Percentiles rank a stretch among this genome's conserved stretches.
Evolutionary conservation across 1,140 invertebrate genomes (phyloP).

Genomic region (Meteorus sp.): DNA sequence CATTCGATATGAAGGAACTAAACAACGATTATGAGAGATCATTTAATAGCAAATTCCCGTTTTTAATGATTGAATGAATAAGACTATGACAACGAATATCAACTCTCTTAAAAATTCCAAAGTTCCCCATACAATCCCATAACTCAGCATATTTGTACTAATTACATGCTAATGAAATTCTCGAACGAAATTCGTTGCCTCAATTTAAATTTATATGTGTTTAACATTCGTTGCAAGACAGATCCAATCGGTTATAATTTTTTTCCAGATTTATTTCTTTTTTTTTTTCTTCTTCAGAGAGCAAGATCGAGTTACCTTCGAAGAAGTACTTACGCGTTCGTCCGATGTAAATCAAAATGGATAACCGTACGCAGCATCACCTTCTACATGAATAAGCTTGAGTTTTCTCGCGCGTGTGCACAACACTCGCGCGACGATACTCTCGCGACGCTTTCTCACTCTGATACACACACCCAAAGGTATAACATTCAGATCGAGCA

Average conservation of each 20-base stretch:
- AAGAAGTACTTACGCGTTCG: conserved; percentile 19
- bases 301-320: background rate
- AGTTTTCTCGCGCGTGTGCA: conserved; percentile 15
- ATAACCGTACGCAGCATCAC: conserved; percentile 13
- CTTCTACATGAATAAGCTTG: conserved; percentile 10
- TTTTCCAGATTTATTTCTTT: too few relatives aligned
- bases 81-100: too few relatives aligned
- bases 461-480: background rate
- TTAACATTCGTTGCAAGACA: background rate
- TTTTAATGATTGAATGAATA: too few relatives aligned
- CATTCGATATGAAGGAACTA: too few relatives aligned
- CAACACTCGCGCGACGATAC: conserved; percentile 3
- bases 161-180: conserved; percentile 25
- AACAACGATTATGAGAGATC: too few relatives aligned
- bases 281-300: background rate
- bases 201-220: conserved; percentile 18
- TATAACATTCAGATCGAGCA: background rate
- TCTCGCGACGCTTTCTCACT: background rate
- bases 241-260: conserved; percentile 16
- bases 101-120: too few relatives aligned
- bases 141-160: conserved; percentile 8
- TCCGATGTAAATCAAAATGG: conserved; percentile 22
- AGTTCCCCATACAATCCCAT: too few relatives aligned
- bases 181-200: background rate
- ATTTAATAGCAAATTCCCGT: too few relatives aligned